Evolutionary conservation across 2,888 invertebrate species (phyloP).

Genomic region (Aporophyla nigra): DNA sequence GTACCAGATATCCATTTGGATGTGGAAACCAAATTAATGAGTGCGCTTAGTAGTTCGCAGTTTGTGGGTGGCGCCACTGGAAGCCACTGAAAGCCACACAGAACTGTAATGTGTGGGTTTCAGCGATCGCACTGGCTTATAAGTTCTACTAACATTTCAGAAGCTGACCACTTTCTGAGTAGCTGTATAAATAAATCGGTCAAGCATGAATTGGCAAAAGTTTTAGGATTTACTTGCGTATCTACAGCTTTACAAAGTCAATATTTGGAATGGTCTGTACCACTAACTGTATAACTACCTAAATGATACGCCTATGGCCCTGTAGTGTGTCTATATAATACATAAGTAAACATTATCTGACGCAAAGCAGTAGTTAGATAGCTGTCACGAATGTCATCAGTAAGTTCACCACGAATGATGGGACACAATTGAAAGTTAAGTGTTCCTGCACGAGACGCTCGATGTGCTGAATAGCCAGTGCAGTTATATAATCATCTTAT

Average conservation of each 20-base stretch:
- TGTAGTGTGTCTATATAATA: too few species aligned
- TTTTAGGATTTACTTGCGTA: background rate
- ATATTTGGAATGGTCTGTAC: background rate
- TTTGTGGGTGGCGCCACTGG: constrained; percentile 45
- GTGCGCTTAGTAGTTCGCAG: constrained; percentile 54
- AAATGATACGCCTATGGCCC: background rate
- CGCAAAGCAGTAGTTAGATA: too few species aligned
- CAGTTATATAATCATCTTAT: too few species aligned
- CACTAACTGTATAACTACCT: background rate
- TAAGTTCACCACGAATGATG: too few species aligned
- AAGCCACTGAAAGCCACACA: constrained; percentile 34
- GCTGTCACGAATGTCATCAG: too few species aligned
- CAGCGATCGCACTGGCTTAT: constrained; percentile 37
- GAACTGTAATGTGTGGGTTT: constrained; percentile 49
- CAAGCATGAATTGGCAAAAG: background rate
- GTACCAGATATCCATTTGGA: constrained; percentile 56
- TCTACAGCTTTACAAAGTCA: background rate
- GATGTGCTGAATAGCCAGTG: too few species aligned
- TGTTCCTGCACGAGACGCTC: too few species aligned
- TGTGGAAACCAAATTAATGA: constrained; percentile 60
- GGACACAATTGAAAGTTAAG: too few species aligned
- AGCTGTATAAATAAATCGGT: constrained; percentile 6
- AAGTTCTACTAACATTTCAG: constrained; percentile 33
- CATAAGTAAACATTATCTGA: too few species aligned
- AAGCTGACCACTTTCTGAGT: constrained; percentile 20